A percentile compares a stretch with the other conserved stretches of the same genome.
Evolutionary conservation across 2,888 invertebrate genomes (phyloP).

Genomic region (Drosophila mimica): DNA sequence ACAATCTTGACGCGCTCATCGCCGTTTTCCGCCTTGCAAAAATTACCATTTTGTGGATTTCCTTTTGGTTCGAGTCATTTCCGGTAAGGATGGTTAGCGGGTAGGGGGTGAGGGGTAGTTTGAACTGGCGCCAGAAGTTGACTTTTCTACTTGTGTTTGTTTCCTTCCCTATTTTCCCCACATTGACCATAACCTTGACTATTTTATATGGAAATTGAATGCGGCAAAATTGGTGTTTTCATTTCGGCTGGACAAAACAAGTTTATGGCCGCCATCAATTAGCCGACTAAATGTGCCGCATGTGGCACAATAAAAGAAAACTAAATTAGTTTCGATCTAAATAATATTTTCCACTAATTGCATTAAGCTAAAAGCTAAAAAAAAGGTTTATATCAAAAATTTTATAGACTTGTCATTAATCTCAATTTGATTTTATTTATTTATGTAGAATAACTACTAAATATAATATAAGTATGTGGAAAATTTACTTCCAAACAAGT

Average conservation of each 20-base stretch:
- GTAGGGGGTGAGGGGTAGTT: neutral
- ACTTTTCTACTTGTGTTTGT: conserved; percentile 25
- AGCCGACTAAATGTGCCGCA: conserved; percentile 1
- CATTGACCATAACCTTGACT: conserved; percentile 53
- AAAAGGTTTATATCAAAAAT: neutral
- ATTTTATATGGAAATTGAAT: conserved; percentile 46
- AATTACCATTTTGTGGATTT: conserved; percentile 33
- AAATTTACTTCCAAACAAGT: neutral
- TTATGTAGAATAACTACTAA: conserved; percentile 1
- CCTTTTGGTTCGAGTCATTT: conserved; percentile 41
- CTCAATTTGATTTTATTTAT: conserved; percentile 23
- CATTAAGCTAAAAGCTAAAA: neutral
- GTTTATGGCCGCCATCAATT: conserved; percentile 26
- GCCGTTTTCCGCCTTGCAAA: conserved; percentile 6
- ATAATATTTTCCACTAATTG: conserved; percentile 3
- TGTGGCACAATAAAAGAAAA: conserved; percentile 6
- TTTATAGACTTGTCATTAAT: conserved; percentile 13
- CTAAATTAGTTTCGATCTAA: neutral
- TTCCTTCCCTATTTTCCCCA: neutral
- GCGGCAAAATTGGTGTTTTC: conserved; percentile 38
- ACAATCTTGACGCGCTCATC: neutral
- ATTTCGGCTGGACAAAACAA: conserved; percentile 28
- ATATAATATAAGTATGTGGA: neutral
- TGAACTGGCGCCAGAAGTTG: conserved; percentile 13
- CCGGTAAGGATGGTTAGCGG: conserved; percentile 3